Conservation (phyloP, 2,113 vertebrate genomes). For the Cercocebus atys region DNA sequence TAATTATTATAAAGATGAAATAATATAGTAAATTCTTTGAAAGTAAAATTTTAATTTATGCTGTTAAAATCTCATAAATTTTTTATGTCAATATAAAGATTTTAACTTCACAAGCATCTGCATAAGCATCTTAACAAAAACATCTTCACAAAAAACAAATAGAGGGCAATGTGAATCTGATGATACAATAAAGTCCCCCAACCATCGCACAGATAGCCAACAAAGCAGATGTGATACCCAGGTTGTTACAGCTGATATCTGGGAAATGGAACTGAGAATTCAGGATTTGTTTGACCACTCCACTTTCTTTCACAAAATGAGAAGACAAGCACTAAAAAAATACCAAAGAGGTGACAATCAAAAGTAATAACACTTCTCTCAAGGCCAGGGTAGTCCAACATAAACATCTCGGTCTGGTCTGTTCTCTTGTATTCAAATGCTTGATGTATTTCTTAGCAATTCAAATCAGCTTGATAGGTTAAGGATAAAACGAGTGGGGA, state of each 20-base stretch:
- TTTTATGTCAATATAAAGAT: background rate
- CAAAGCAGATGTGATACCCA: background rate
- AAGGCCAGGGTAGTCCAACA: background rate
- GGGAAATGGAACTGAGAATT: constrained; percentile 5
- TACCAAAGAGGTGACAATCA: background rate
- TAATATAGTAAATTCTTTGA: background rate
- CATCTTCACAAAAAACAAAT: background rate
- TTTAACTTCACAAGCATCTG: background rate
- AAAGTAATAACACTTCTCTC: background rate
- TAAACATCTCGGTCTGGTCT: background rate
- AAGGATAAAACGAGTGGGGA: background rate
- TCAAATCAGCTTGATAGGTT: background rate
- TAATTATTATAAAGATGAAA: background rate
- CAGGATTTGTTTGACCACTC: background rate
- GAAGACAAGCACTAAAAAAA: background rate
- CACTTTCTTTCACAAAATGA: background rate
- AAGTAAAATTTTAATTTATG: background rate
- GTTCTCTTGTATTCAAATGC: background rate
- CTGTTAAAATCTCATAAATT: background rate
- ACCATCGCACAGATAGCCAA: background rate
- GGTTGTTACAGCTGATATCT: background rate
- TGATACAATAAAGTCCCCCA: background rate
- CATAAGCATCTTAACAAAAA: background rate
- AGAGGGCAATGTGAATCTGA: background rate
- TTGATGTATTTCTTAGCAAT: background rate